Evolutionary conservation across 2,888 invertebrate species (phyloP), one percentile per base, ranked within the genome.

Genomic region (Terebella lapidaria): DNA sequence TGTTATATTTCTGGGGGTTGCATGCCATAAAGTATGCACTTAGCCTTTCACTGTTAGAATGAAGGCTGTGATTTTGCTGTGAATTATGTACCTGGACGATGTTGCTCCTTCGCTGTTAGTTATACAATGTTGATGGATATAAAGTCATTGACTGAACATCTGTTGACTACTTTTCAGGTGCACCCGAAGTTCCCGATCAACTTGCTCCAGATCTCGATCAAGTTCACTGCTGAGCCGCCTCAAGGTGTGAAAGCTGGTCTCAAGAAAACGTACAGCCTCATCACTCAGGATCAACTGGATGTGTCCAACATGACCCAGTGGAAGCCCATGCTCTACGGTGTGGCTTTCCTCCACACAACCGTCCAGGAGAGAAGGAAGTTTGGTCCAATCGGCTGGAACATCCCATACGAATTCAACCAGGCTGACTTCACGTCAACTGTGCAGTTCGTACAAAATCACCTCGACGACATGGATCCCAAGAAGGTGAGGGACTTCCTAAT

Each of bases 211-310:
- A 91, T 92, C 87, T 92, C 93, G 3, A 93, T 96, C 61, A 96
- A 96, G 82, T 96, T 94, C 77, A 96, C 96, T 1, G 95, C 95
- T 78, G 96, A 96, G 82, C 95, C 95, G 18, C 95, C 96, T 0
- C 93, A 94, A 84, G 96, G 94, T 5, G 92, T 95, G 68, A 84
- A 90, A 71, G 94, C 94, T 15, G 94, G 94, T 77, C 85, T 96
- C 83, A 94, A 92, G 79, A 86, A 95, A 76, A 95, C 95, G 0
- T 96, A 95, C 76, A 92, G 93, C 81, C 85, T 85, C 54, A 87
- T 94, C 15, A 90, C 89, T 1, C 94, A 62, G 77, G 84, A 69
- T 22, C 66, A 64, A 28, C 59, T 69, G 42, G 96, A 96, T 78
- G 92, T 94, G 15, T 87, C 91, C 0, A 81, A 77, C 69, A 88